Evolutionary conservation across 2,797 vertebrate genomes (phyloP), one percentile per base, ranked within the genome.

Genomic region (Austrolebias charrua): DNA sequence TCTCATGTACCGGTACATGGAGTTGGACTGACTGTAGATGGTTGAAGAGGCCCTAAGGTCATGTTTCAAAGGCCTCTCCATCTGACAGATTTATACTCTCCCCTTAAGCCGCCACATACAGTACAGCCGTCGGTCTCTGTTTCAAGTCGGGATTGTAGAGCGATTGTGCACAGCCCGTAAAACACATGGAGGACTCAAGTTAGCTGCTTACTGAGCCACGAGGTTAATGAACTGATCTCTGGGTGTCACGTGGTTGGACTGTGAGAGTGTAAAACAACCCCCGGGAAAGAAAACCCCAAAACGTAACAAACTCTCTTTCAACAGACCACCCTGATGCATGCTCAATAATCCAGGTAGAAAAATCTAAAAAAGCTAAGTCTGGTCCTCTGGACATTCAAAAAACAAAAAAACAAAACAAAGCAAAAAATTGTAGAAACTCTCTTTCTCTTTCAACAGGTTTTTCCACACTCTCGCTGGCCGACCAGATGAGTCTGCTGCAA

Each of bases 401-500:
- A n/a, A n/a, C n/a, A n/a, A n/a, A n/a, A n/a, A n/a, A n/a, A n/a
- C n/a, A n/a, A n/a, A n/a, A n/a, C n/a, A n/a, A n/a, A n/a, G n/a
- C n/a, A n/a, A n/a, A n/a, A n/a, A n/a, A n/a, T n/a, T n/a, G n/a
- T n/a, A n/a, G n/a, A 51, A 3, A 4, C 62, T 40, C 55, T 15
- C 16, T 65, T 54, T 40, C 55, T 15, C 16, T 65, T 54, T 56
- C 0, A 19, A 20, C 80, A 98, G 96, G 96, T 33, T 98, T 98
- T 88, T 95, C 95, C 42, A 93, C 85, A 40, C 94, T 98, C 19
- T 96, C 95, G 0, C 92, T 98, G 80, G 95, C 93, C 24, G 96
- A 98, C 88, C 96, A 98, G 92, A 98, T 98, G 96, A 95, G 94
- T 85, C 89, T 98, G n/a, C 89, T 98, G 79, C 96, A 98, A 91